These are phyloP conservation scores for Neosilurus mollespiculum DNA, from an alignment of 2,797 vertebrate genomes.

Conservation along the genomic window DNA sequence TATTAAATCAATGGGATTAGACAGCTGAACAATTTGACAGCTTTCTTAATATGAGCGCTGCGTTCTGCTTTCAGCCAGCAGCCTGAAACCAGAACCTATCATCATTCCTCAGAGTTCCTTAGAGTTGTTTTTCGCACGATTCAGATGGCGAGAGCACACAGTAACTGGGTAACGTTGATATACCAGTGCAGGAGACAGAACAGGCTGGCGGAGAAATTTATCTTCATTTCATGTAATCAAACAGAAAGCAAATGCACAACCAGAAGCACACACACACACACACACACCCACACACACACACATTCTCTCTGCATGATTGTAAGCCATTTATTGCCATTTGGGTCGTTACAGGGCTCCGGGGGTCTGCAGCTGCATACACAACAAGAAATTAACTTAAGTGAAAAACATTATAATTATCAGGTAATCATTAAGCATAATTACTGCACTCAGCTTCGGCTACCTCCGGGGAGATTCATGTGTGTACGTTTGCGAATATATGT, in stretches of 20 bases:
- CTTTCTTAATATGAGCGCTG: slow-evolving; percentile 33
- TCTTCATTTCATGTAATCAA: slow-evolving; percentile 40
- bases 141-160: slow-evolving; percentile 34
- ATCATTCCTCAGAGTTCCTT: slow-evolving; percentile 40
- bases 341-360: slow-evolving; percentile 43
- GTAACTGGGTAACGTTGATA: slow-evolving; percentile 32
- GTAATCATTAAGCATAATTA: slow-evolving; percentile 56
- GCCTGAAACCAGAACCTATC: slow-evolving; percentile 32
- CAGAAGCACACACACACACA: not conserved
- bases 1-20: slow-evolving; percentile 34
- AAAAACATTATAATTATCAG: slow-evolving; percentile 57
- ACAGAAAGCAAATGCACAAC: slow-evolving; percentile 2
- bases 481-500: slow-evolving; percentile 9
- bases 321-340: slow-evolving; percentile 22
- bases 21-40: slow-evolving; percentile 31
- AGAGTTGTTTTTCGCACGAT: slow-evolving; percentile 19
- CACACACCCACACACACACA: not conserved
- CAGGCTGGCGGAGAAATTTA: slow-evolving; percentile 34
- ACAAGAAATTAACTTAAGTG: slow-evolving; percentile 58
- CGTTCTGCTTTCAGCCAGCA: slow-evolving; percentile 26
- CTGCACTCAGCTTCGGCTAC: slow-evolving; percentile 36
- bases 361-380: slow-evolving; percentile 45
- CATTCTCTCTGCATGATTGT: not conserved
- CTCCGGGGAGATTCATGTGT: slow-evolving; percentile 36
- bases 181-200: slow-evolving; percentile 23